These are phyloP conservation scores for Ctenomys sociabilis DNA, from an alignment of 2,113 vertebrate genomes.

Conservation along the genomic window DNA sequence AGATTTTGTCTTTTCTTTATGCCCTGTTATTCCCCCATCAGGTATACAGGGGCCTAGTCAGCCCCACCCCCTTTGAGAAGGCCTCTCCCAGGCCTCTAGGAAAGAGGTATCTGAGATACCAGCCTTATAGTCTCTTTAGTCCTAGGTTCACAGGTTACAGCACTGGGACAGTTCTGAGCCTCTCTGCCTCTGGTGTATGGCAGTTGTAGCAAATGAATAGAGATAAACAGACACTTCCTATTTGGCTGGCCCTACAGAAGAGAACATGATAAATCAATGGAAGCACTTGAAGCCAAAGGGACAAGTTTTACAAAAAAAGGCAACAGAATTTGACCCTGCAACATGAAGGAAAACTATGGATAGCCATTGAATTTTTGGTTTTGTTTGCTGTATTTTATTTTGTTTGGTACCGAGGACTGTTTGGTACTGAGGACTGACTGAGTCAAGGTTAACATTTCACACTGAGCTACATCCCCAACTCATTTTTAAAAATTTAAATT, in stretches of 20 bases:
- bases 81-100: not conserved
- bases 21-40: not conserved
- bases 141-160: not conserved
- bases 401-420: not conserved
- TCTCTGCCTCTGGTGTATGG: not conserved
- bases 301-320: not conserved
- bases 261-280: not conserved
- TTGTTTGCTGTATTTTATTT: not conserved
- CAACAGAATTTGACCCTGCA: not conserved
- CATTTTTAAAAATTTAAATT: not conserved
- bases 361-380: not conserved
- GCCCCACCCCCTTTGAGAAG: not conserved
- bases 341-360: not conserved
- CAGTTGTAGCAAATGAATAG: not conserved
- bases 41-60: not conserved
- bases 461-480: not conserved
- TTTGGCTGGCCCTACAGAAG: no score
- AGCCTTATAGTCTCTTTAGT: not conserved
- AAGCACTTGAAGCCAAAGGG: not conserved
- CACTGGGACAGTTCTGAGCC: not conserved
- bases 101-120: not conserved
- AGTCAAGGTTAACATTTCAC: not conserved
- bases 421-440: not conserved
- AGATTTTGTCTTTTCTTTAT: not conserved
- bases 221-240: not conserved